phyloP scores from a whole-genome alignment of 2,113 vertebrate genomes.

The Hystrix brachyura region DNA sequence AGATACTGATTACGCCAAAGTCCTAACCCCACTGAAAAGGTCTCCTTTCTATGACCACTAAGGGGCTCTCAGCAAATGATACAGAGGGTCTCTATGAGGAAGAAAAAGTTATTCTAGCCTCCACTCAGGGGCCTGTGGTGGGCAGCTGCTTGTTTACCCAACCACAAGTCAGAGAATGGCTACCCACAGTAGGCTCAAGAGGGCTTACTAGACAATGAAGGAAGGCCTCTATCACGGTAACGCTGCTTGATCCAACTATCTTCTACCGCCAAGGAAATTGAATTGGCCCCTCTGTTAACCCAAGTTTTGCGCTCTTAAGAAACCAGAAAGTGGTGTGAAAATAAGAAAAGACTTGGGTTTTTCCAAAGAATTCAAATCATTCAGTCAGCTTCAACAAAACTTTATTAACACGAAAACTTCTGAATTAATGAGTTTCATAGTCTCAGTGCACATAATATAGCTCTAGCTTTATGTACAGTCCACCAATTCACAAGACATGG shows the following conservation, averaged over 20 bases:
- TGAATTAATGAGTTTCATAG: neutral
- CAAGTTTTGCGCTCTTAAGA: neutral
- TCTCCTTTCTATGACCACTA: neutral
- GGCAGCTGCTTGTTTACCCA: neutral
- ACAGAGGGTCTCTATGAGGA: neutral
- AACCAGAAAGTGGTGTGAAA: neutral
- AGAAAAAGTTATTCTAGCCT: neutral
- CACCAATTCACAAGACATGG: neutral
- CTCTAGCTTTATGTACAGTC: neutral
- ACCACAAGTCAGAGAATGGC: neutral
- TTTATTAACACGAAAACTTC: neutral
- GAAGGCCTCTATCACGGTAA: neutral
- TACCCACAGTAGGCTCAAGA: neutral
- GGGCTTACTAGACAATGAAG: neutral
- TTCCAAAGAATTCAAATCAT: constrained; percentile 3
- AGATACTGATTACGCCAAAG: neutral
- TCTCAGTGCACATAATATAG: neutral
- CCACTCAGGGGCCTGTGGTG: neutral
- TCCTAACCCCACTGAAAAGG: neutral
- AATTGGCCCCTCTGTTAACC: neutral
- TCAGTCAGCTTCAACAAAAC: neutral
- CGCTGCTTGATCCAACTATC: neutral
- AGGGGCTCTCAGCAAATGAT: neutral
- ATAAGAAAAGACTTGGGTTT: neutral
- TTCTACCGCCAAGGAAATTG: neutral